Evolutionary conservation across 2,113 vertebrate genomes (phyloP).

Genomic region (Corynorhinus townsendii): DNA sequence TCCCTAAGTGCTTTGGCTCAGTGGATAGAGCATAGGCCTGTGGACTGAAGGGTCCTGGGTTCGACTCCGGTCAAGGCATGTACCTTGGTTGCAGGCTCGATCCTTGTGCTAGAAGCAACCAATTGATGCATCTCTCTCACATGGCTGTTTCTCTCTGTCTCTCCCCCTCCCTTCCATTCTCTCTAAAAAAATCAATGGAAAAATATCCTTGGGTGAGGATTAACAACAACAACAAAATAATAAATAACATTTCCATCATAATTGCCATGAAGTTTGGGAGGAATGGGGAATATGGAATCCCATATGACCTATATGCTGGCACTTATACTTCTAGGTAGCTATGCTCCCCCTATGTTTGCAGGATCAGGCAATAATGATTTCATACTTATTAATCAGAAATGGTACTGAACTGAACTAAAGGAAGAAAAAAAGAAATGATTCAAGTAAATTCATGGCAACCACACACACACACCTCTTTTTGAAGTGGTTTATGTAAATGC

Average conservation of each 20-base stretch:
- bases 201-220: too few relatives aligned
- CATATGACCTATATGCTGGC: neutral
- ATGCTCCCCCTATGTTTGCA: neutral
- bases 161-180: too few relatives aligned
- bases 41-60: too few relatives aligned
- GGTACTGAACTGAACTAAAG: neutral
- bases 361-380: neutral
- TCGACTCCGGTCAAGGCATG: too few relatives aligned
- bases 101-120: too few relatives aligned
- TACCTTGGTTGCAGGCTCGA: too few relatives aligned
- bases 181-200: too few relatives aligned
- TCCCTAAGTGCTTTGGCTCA: too few relatives aligned
- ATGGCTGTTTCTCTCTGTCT: too few relatives aligned
- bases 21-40: too few relatives aligned
- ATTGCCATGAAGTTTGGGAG: neutral
- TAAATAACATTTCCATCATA: neutral
- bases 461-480: neutral
- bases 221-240: too few relatives aligned
- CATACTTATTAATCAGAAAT: neutral
- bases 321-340: neutral
- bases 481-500: neutral
- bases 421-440: neutral
- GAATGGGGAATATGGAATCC: neutral
- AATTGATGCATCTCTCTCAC: too few relatives aligned
- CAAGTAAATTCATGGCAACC: neutral